phyloP scores from a whole-genome alignment of 2,113 vertebrate genomes.

The Spermophilus dauricus region DNA sequence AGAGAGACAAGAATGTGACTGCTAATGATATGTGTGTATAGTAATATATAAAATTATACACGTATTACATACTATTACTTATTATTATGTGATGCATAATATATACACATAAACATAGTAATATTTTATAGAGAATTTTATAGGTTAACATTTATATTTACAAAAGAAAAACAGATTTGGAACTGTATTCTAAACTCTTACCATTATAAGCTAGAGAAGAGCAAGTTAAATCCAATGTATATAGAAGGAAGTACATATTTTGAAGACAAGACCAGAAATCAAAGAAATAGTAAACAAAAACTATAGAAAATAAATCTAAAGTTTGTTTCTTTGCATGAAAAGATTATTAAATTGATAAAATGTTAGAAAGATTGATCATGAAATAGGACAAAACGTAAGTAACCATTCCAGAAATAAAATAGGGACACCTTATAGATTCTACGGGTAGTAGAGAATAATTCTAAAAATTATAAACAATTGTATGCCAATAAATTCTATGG shows the following conservation, averaged over 20 bases:
- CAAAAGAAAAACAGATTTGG: not conserved
- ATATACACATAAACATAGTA: not conserved
- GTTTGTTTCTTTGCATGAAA: not conserved
- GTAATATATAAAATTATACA: not conserved
- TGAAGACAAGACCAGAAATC: not conserved
- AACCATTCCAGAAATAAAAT: not conserved
- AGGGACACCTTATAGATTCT: not conserved
- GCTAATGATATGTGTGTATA: not conserved
- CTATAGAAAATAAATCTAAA: not conserved
- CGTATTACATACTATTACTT: not conserved
- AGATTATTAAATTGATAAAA: not conserved
- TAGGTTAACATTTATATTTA: not conserved
- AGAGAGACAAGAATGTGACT: not conserved
- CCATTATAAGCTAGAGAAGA: not conserved
- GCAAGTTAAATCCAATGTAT: not conserved
- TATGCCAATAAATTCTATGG: not conserved
- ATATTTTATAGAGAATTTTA: not conserved
- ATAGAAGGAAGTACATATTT: not conserved
- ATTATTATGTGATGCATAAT: not conserved
- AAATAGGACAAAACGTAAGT: not conserved
- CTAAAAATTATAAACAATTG: not conserved
- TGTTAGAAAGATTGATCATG: not conserved
- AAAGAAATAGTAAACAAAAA: not conserved
- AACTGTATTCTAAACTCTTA: not conserved
- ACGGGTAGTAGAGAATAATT: not conserved